Conservation (phyloP, 1,140 invertebrate species). For the Myzus persicae region DNA sequence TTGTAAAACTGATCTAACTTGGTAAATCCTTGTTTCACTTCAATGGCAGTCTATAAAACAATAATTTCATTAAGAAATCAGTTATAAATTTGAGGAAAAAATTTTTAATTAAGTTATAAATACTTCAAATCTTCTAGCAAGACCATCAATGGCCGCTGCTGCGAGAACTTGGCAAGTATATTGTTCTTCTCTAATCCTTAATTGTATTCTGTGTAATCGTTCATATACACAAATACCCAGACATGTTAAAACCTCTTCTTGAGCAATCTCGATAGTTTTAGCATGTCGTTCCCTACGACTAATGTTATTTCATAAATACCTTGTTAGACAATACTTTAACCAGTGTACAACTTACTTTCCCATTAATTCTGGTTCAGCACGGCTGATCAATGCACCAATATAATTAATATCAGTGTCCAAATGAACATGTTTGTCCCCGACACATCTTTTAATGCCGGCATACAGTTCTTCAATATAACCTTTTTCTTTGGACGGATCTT, state of each 20-base stretch:
- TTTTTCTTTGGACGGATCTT: constrained; percentile 81
- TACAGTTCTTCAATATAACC: constrained; percentile 87
- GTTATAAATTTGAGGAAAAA: neutral
- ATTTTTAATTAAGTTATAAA: constrained; percentile 53
- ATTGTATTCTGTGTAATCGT: constrained; percentile 82
- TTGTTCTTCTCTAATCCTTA: constrained; percentile 86
- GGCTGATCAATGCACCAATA: constrained; percentile 83
- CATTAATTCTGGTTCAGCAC: constrained; percentile 88
- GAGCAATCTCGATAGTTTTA: constrained; percentile 92
- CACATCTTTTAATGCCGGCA: constrained; percentile 83
- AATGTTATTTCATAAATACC: constrained; percentile 35
- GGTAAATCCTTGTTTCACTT: constrained; percentile 86
- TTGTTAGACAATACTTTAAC: neutral
- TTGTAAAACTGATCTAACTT: constrained; percentile 84
- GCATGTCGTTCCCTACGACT: constrained; percentile 87
- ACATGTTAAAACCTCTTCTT: constrained; percentile 93
- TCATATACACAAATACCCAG: constrained; percentile 91
- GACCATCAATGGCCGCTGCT: constrained; percentile 83
- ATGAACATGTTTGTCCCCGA: constrained; percentile 86
- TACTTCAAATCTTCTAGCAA: constrained; percentile 84
- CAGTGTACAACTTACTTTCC: constrained; percentile 70
- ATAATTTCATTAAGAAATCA: neutral
- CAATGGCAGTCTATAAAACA: constrained; percentile 76
- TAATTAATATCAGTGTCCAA: constrained; percentile 86
- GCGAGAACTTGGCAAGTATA: constrained; percentile 90